Conservation (phyloP, 2,113 vertebrate species). For the Ochotona princeps region DNA sequence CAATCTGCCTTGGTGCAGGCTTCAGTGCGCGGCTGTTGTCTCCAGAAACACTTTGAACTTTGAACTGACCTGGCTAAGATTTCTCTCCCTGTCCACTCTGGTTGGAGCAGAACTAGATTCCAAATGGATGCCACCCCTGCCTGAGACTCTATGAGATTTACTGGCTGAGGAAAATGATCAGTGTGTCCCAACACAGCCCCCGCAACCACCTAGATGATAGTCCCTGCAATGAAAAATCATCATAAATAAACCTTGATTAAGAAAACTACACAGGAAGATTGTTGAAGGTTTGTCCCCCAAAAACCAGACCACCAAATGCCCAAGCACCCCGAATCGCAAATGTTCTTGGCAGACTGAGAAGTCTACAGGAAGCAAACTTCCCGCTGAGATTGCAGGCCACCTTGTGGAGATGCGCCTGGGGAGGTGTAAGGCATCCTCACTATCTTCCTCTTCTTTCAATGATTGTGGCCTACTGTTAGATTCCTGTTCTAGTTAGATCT, state of each 20-base stretch:
- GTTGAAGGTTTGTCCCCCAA: too few relatives aligned
- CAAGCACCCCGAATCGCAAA: too few relatives aligned
- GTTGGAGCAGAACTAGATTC: not conserved
- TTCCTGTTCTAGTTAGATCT: too few relatives aligned
- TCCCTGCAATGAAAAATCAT: not conserved
- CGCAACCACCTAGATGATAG: not conserved
- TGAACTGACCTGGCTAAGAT: not conserved
- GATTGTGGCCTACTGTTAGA: too few relatives aligned
- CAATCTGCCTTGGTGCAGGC: slow-evolving; percentile 1
- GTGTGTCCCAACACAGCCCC: too few relatives aligned
- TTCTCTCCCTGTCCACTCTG: not conserved
- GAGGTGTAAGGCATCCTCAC: too few relatives aligned
- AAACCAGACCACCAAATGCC: too few relatives aligned
- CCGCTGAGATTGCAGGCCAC: too few relatives aligned
- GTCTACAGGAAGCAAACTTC: too few relatives aligned
- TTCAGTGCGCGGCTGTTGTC: not conserved
- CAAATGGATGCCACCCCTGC: not conserved
- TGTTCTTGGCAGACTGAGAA: too few relatives aligned
- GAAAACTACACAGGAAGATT: not conserved
- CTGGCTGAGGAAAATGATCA: not conserved
- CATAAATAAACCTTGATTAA: not conserved
- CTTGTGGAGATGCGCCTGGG: too few relatives aligned
- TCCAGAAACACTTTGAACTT: not conserved
- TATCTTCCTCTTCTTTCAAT: too few relatives aligned
- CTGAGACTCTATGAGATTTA: not conserved